Base-by-base conservation (phyloP, 2,888 invertebrate genomes). In the Drosophila dives region DNA sequence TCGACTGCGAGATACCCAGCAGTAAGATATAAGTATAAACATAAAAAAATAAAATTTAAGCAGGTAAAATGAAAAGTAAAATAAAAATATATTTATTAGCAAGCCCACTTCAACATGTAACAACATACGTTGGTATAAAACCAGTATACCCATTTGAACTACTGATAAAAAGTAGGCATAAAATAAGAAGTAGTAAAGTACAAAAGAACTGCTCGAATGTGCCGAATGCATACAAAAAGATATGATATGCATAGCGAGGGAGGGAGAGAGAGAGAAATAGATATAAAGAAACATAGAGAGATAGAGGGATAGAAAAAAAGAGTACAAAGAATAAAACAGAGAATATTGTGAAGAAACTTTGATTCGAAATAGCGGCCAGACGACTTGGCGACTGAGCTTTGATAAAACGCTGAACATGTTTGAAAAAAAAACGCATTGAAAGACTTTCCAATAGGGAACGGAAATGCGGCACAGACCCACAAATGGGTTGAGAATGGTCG, bases 151-250 rank as follows among this genome's bases (percentile, higher is more conserved):
- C 45, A 8, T 45, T 15, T 15, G 4, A 23, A 20, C 15, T 23
- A 8, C 1, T 45, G 12, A 4, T 15, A 45, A 15, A 1, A 15
- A 4, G 45, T 23, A 45, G 34, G n/a, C 26, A 51, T 2, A 36
- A 62, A 56, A 64, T 40, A 62, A 50, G 51, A 23, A 50, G 48
- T 45, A 50, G 48, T 45, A 58, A 65, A 62, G 40, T 29, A 75
- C 20, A 64, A 75, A 83, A 81, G 72, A 81, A 81, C 61, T 72
- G 82, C 66, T 75, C 67, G 72, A 74, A 82, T 86, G 84, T 77
- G 74, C 48, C 69, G 84, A 77, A 58, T 80, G 84, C 84, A 85
- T 84, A 85, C 82, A 82, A 84, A 84, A 84, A 84, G 84, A 86
- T 86, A 86, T 65, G 72, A 81, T 81, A 86, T 75, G 76, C 69